Evolutionary conservation across 2,888 invertebrate species (phyloP).

Genomic region (Rotaria socialis): DNA sequence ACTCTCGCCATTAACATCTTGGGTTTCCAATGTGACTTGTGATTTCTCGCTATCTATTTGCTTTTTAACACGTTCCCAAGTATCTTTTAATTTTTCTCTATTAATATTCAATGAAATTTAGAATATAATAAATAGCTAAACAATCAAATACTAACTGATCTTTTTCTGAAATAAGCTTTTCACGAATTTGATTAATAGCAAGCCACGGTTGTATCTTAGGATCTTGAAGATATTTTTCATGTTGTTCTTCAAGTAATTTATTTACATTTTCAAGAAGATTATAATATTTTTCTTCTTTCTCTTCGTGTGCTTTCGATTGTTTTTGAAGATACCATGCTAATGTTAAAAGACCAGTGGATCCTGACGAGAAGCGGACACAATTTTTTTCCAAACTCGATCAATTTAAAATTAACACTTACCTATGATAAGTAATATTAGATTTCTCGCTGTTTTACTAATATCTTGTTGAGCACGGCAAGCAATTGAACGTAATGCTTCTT

Average conservation of each 20-base stretch:
- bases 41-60: conserved; percentile 61
- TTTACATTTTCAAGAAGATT: neutral
- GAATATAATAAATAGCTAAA: neutral
- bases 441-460: neutral
- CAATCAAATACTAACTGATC: neutral
- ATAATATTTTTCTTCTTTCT: neutral
- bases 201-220: neutral
- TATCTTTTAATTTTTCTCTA: neutral
- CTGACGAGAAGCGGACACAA: neutral
- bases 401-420: neutral
- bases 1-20: conserved; percentile 82
- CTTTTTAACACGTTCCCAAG: conserved; percentile 24
- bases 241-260: neutral
- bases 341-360: neutral
- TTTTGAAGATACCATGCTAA: conserved; percentile 3
- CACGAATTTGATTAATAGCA: conserved; percentile 24
- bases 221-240: neutral
- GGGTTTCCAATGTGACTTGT: conserved; percentile 74
- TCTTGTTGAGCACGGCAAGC: conserved; percentile 8
- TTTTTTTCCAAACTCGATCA: neutral
- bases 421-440: neutral
- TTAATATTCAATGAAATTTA: neutral
- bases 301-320: neutral
- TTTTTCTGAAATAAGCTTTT: neutral
- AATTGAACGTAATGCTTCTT: neutral